Evolutionary conservation across 2,797 vertebrate species (phyloP).

Genomic region (Botia almorhae): DNA sequence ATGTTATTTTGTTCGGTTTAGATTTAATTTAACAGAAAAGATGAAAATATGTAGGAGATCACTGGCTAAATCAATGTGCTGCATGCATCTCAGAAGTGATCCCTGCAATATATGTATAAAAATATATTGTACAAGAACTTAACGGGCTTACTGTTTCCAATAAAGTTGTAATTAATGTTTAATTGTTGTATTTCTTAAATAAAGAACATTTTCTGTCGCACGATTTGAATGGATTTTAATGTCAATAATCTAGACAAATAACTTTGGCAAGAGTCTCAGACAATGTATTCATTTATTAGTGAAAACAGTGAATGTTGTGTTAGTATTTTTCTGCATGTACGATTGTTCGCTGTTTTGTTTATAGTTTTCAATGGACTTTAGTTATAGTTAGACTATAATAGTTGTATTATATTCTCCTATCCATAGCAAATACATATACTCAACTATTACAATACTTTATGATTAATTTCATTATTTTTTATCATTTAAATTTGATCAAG

Average conservation of each 20-base stretch:
- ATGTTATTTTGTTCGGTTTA: no score
- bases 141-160: no score
- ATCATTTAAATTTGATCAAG: no score
- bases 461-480: not conserved
- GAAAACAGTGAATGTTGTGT: not conserved
- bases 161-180: no score
- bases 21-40: no score
- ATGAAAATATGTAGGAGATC: no score
- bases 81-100: no score
- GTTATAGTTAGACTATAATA: not conserved
- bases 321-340: not conserved
- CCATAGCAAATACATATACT: not conserved
- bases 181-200: not conserved
- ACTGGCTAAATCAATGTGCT: no score
- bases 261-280: not conserved
- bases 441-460: not conserved
- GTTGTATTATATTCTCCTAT: not conserved
- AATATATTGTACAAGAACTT: no score
- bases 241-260: not conserved
- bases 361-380: not conserved
- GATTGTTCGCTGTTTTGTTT: not conserved
- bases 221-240: not conserved
- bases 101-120: no score
- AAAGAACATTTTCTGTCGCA: not conserved
- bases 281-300: not conserved